These are phyloP conservation scores for Lymantria dispar DNA, from an alignment of 2,888 invertebrate genomes.

Conservation along the genomic window DNA sequence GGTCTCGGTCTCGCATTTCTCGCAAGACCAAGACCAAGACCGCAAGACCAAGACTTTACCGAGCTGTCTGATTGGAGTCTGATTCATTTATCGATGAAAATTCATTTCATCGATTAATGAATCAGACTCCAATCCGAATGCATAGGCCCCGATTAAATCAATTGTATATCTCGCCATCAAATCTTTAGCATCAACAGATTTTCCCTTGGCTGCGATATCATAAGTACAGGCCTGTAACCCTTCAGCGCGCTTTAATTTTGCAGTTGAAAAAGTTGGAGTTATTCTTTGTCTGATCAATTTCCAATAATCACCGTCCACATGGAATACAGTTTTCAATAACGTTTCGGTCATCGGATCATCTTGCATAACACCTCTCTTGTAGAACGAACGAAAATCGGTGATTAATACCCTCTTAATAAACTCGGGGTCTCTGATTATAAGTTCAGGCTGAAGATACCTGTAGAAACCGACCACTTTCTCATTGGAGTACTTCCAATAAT, in stretches of 20 bases:
- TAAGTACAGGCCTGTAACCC: slow-evolving; percentile 31
- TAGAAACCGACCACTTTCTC: slow-evolving; percentile 17
- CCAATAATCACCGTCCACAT: slow-evolving; percentile 48
- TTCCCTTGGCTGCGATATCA: slow-evolving; percentile 17
- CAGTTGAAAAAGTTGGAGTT: slow-evolving; percentile 13
- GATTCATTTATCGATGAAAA: slow-evolving; percentile 40
- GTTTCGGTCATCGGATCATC: slow-evolving; percentile 22
- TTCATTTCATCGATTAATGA: slow-evolving; percentile 42
- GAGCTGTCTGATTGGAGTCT: slow-evolving; percentile 40
- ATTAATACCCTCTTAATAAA: slow-evolving; percentile 12
- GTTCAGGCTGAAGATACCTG: slow-evolving; percentile 10
- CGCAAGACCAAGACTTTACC: no score
- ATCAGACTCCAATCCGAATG: slow-evolving; percentile 46
- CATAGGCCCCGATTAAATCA: slow-evolving; percentile 7
- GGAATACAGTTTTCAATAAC: slow-evolving; percentile 43
- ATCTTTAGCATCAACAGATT: slow-evolving; percentile 37
- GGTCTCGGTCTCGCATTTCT: no score
- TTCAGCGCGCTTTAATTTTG: slow-evolving; percentile 48
- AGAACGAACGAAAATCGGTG: slow-evolving; percentile 20
- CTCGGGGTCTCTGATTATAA: slow-evolving; percentile 23
- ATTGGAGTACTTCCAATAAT: slow-evolving; percentile 1
- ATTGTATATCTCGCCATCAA: slow-evolving; percentile 29
- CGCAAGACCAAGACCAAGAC: no score
- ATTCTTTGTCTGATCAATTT: slow-evolving; percentile 45
- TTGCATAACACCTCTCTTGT: slow-evolving; percentile 15